phyloP scores from a whole-genome alignment of 2,888 invertebrate genomes.

The Drosophila emarginata region DNA sequence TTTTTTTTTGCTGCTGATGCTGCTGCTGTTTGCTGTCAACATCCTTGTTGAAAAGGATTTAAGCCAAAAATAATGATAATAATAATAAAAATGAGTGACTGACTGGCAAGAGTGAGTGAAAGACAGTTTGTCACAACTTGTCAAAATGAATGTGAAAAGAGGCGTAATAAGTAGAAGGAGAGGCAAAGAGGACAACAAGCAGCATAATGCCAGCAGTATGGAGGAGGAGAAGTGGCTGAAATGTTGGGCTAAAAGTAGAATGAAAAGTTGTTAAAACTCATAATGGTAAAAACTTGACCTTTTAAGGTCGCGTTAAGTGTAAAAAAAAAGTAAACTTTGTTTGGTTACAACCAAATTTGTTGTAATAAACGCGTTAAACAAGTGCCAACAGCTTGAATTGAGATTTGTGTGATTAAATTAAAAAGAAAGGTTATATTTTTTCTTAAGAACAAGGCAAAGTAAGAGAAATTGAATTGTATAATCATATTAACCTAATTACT shows the following conservation, averaged over 20 bases:
- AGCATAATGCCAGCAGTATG: not conserved
- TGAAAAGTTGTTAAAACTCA: conserved; percentile 6
- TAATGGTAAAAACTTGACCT: not conserved
- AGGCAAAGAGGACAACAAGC: not conserved
- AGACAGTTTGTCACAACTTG: conserved; percentile 73
- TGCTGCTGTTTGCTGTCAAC: conserved; percentile 58
- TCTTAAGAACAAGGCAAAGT: no score
- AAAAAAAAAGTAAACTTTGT: not conserved
- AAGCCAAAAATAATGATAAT: conserved; percentile 70
- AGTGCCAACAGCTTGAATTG: not conserved
- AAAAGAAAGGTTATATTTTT: no score
- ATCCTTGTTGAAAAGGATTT: conserved; percentile 63
- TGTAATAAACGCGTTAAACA: not conserved
- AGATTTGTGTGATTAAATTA: not conserved
- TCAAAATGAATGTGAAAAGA: conserved; percentile 48
- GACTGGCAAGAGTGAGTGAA: conserved; percentile 32
- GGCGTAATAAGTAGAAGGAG: conserved; percentile 11
- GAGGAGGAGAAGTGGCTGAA: no score
- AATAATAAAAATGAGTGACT: conserved; percentile 54
- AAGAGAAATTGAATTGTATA: no score
- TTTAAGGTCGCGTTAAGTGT: conserved; percentile 6
- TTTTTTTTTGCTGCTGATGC: conserved; percentile 33
- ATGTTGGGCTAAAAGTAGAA: not conserved
- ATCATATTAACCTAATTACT: no score
- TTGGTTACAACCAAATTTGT: not conserved